phyloP scores from a whole-genome alignment of 1,140 invertebrate genomes.

The Nomia melanderi region DNA sequence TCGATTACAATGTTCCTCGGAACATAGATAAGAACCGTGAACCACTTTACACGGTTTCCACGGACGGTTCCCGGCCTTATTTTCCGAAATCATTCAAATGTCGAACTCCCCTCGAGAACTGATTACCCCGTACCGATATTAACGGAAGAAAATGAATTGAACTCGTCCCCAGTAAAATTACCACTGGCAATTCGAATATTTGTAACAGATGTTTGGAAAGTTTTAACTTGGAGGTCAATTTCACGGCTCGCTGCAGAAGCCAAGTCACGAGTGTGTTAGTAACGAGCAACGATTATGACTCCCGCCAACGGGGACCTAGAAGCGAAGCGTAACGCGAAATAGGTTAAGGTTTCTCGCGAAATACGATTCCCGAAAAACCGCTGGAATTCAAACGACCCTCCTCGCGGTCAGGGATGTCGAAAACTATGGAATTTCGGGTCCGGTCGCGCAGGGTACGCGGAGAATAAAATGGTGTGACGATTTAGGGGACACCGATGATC shows the following conservation, averaged over 20 bases:
- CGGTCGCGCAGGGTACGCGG: neutral
- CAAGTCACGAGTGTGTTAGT: slow-evolving; percentile 35
- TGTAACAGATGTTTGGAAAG: slow-evolving; percentile 22
- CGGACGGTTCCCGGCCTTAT: neutral
- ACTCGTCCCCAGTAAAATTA: neutral
- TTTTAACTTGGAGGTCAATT: slow-evolving; percentile 37
- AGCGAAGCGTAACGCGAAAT: slow-evolving; percentile 10
- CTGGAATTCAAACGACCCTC: neutral
- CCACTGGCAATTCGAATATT: neutral
- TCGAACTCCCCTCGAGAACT: too few relatives aligned
- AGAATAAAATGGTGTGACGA: neutral
- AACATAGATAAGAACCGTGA: neutral
- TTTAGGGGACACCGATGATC: slow-evolving; percentile 4
- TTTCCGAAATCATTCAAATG: neutral
- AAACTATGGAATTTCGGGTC: neutral
- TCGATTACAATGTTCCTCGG: neutral
- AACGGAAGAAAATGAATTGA: neutral
- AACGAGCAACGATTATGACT: slow-evolving; percentile 35
- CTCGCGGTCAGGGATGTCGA: neutral
- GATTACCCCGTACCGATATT: too few relatives aligned
- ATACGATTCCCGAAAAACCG: neutral
- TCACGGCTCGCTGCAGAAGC: slow-evolving; percentile 25
- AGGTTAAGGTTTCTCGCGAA: slow-evolving; percentile 27
- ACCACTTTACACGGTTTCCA: neutral
- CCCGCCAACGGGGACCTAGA: slow-evolving; percentile 29